A percentile compares a stretch with the other conserved stretches of the same genome.
phyloP scores from a whole-genome alignment of 2,113 vertebrate genomes.

The Equus quagga region DNA sequence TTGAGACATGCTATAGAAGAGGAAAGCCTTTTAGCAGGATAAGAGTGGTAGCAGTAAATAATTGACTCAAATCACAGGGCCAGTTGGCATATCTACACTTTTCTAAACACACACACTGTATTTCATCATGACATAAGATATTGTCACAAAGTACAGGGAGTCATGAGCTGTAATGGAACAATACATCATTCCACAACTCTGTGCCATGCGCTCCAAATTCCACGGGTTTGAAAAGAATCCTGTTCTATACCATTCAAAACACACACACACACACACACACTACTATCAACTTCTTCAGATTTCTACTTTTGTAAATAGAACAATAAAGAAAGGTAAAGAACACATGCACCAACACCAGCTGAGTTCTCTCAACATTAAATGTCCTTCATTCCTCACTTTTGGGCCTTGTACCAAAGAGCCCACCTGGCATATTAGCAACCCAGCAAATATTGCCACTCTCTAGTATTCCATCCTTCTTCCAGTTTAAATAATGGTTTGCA shows the following conservation, averaged over 20 bases:
- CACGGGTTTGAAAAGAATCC: neutral
- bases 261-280: neutral
- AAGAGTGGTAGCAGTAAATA: conserved; percentile 28
- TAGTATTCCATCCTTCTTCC: neutral
- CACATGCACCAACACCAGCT: neutral
- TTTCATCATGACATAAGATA: conserved; percentile 60
- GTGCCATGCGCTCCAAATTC: neutral
- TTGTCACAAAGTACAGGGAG: conserved; percentile 34
- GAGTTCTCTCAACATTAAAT: neutral
- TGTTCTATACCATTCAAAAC: neutral
- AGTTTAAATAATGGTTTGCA: conserved; percentile 78
- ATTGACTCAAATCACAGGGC: conserved; percentile 43
- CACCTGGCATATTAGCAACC: conserved; percentile 26
- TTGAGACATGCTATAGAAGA: neutral
- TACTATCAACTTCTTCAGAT: neutral
- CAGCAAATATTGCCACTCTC: conserved; percentile 46
- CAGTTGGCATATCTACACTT: conserved; percentile 30
- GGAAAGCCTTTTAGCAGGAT: conserved; percentile 2
- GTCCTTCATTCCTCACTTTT: conserved; percentile 29
- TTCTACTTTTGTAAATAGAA: neutral
- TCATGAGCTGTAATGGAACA: conserved; percentile 46
- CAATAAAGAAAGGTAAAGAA: neutral
- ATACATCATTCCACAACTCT: neutral
- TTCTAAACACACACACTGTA: conserved; percentile 41
- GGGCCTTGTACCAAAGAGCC: conserved; percentile 55